These are phyloP conservation scores for Melinaea menophilus DNA, from an alignment of 2,888 invertebrate species.

Conservation along the genomic window DNA sequence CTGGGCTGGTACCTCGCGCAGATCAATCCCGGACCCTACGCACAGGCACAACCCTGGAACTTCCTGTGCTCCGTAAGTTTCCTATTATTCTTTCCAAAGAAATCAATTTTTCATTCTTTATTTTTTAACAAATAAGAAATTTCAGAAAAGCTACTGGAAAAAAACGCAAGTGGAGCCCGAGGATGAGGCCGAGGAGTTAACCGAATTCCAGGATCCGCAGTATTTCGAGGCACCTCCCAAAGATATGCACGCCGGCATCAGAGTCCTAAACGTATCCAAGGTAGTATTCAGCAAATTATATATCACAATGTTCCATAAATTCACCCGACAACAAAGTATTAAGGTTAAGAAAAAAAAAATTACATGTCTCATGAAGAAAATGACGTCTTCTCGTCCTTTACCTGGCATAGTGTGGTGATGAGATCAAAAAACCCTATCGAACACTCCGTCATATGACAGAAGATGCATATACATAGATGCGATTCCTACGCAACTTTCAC, in stretches of 20 bases:
- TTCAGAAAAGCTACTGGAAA: constrained; percentile 49
- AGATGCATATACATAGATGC: no score
- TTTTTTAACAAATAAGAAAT: neutral
- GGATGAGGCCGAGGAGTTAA: constrained; percentile 37
- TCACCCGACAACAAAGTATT: no score
- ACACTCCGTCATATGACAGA: no score
- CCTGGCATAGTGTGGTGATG: no score
- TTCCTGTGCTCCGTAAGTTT: constrained; percentile 79
- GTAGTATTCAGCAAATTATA: constrained; percentile 32
- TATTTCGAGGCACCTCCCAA: constrained; percentile 49
- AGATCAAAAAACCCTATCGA: no score
- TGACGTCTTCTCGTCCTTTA: no score
- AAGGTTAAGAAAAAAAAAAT: no score
- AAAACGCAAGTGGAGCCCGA: constrained; percentile 43
- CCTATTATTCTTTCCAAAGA: neutral
- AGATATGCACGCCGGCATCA: constrained; percentile 52
- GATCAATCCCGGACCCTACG: constrained; percentile 81
- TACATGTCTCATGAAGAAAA: no score
- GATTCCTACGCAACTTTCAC: no score
- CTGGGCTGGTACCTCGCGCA: constrained; percentile 49
- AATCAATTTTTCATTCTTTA: neutral
- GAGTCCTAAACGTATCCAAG: constrained; percentile 57
- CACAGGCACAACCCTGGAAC: constrained; percentile 81
- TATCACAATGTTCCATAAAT: no score
- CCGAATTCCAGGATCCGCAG: constrained; percentile 37